Base-by-base conservation (phyloP, 2,113 vertebrate genomes). In the Cercocebus atys region DNA sequence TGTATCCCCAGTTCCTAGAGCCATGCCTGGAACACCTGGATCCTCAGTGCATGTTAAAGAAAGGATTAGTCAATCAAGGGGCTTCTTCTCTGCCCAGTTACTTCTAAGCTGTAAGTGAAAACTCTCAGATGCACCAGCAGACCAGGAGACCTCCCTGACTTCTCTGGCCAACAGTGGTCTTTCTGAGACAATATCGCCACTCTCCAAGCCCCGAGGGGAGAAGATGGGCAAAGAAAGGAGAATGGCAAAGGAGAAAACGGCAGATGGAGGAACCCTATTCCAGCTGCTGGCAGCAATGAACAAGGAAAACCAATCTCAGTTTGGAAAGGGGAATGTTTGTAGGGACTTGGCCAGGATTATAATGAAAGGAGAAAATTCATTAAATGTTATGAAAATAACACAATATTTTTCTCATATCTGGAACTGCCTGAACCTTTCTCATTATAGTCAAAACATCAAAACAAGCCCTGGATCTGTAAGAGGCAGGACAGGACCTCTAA, bases 381-480 rank as follows among this genome's bases (percentile, higher is more conserved):
- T 95, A 73, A 96, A 97, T 93, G 76, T 93, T 96, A 88, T 92
- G 55, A 91, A 95, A 97, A 97, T 78, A 83, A 94, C 47, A 88
- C 38, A 80, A 80, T 88, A 72, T 76, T 76, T 32, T 89, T 18
- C 86, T 91, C 47, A 18, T 94, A 47, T 81, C 68, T 96, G 25
- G 27, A 88, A 96, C 82, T 40, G 4, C 43, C 6, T 57, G 47
- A 82, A 78, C 59, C 52, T 95, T 52, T 96, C 70, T 89, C 73
- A 0, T 88, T 86, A 55, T 9, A 64, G 43, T 64, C 52, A 80
- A 11, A 45, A 32, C 70, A 30, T 95, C 86, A 86, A 91, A 96
- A 94, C 40, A 92, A 50, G 20, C 32, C 4, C 93, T 80, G 47
- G 84, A 75, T 83, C 55, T 47, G 40, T 20, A 43, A 87, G 32